Conservation (phyloP, 2,888 invertebrate species). For the Ennomos fuscantarius region DNA sequence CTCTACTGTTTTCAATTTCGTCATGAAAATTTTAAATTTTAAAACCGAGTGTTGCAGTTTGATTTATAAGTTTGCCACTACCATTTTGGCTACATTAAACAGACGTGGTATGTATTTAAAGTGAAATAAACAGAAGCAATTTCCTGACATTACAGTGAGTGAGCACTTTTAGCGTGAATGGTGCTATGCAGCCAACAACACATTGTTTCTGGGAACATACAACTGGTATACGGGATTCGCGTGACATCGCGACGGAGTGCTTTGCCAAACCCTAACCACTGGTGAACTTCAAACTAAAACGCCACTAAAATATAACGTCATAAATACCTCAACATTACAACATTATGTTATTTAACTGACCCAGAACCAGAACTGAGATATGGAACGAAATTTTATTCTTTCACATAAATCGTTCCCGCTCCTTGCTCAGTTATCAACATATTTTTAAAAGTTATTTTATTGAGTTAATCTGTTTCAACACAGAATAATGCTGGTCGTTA, state of each 20-base stretch:
- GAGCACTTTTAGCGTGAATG: slow-evolving; percentile 60
- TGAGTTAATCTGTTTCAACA: slow-evolving; percentile 31
- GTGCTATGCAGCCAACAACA: slow-evolving; percentile 55
- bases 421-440: slow-evolving; percentile 19
- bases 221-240: slow-evolving; percentile 57
- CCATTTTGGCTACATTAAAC: slow-evolving; percentile 41
- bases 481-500: slow-evolving; percentile 37
- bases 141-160: slow-evolving; percentile 53
- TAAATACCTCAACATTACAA: slow-evolving; percentile 20
- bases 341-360: slow-evolving; percentile 12
- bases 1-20: too few species aligned
- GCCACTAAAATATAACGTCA: slow-evolving; percentile 8
- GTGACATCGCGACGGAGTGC: slow-evolving; percentile 53
- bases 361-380: slow-evolving; percentile 12
- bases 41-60: slow-evolving; percentile 24
- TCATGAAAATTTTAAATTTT: slow-evolving; percentile 5
- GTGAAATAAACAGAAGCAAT: slow-evolving; percentile 56
- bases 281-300: slow-evolving; percentile 26
- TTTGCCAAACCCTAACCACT: slow-evolving; percentile 43
- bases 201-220: slow-evolving; percentile 63
- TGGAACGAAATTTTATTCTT: slow-evolving; percentile 14
- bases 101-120: slow-evolving; percentile 46
- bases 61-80: slow-evolving; percentile 31
- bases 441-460: slow-evolving; percentile 21
- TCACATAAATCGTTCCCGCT: slow-evolving; percentile 22